phyloP scores from a whole-genome alignment of 2,113 vertebrate species.

The Pimephales promelas region DNA sequence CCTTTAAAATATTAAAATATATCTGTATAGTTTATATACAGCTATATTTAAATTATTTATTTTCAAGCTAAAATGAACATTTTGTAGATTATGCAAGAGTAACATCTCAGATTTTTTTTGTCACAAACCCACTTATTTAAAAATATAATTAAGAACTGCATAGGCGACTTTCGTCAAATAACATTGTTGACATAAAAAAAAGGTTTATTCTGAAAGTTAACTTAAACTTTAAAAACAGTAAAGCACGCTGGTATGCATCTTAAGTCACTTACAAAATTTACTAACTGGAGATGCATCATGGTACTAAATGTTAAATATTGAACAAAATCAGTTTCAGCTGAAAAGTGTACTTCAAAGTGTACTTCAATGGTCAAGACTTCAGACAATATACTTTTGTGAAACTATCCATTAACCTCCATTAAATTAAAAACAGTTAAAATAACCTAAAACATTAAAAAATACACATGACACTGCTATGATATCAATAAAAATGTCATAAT shows the following conservation, averaged over 20 bases:
- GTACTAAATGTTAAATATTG: background rate
- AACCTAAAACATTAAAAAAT: background rate
- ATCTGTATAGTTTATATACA: too few relatives aligned
- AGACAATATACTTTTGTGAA: background rate
- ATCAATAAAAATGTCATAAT: background rate
- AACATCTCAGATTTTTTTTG: too few relatives aligned
- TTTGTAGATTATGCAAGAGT: too few relatives aligned
- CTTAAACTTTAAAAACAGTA: conserved; percentile 36
- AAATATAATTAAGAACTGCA: background rate
- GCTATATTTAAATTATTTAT: too few relatives aligned
- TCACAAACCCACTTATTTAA: too few relatives aligned
- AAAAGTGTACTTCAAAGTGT: background rate
- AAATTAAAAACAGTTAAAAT: conserved; percentile 8
- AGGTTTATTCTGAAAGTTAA: background rate
- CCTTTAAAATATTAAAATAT: too few relatives aligned
- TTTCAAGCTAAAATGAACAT: too few relatives aligned
- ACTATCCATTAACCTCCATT: background rate
- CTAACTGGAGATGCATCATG: background rate
- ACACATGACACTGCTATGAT: conserved; percentile 29
- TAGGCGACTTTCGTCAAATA: background rate
- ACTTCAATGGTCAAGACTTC: background rate
- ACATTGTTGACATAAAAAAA: background rate
- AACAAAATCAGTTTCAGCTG: background rate
- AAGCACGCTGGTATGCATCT: conserved; percentile 19
- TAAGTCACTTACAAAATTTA: conserved; percentile 3